Percentiles rank a stretch among this genome's conserved stretches.
Conservation (phyloP, 2,797 vertebrate species). For the Typhlichthys subterraneus region DNA sequence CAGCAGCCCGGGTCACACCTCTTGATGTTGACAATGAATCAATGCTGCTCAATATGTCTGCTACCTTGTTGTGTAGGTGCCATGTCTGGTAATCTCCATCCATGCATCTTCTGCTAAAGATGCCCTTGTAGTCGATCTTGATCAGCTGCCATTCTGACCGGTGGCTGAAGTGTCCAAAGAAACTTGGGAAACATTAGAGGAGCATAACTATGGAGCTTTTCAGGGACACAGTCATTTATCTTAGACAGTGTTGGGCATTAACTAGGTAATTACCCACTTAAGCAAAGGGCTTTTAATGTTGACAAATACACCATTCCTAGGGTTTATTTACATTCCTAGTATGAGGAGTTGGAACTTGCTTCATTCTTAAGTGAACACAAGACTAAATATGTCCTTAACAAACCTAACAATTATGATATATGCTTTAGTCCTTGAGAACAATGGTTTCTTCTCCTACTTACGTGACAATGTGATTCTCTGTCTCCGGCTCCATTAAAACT, state of each 20-base stretch:
- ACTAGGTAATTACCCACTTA: neutral
- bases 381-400: neutral
- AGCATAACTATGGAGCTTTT: constrained; percentile 13
- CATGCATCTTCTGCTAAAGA: constrained; percentile 86
- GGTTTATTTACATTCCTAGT: neutral
- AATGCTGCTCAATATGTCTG: constrained; percentile 38
- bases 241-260: neutral
- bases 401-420: constrained; percentile 27
- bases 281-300: constrained; percentile 1
- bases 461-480: constrained; percentile 96
- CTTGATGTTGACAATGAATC: constrained; percentile 33
- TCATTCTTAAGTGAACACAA: neutral
- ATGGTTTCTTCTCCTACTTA: constrained; percentile 74
- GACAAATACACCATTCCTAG: constrained; percentile 13
- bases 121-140: constrained; percentile 93
- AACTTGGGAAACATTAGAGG: constrained; percentile 66
- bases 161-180: constrained; percentile 95
- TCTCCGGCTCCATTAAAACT: constrained; percentile 92
- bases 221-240: constrained; percentile 6
- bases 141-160: constrained; percentile 96
- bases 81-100: constrained; percentile 94
- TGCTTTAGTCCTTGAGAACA: constrained; percentile 23
- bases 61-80: constrained; percentile 94
- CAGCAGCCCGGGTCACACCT: constrained; percentile 13
- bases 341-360: constrained; percentile 6